Evolutionary conservation across 2,888 invertebrate species (phyloP), one percentile per base, ranked within the genome.

Genomic region (Achlya flavicornis): DNA sequence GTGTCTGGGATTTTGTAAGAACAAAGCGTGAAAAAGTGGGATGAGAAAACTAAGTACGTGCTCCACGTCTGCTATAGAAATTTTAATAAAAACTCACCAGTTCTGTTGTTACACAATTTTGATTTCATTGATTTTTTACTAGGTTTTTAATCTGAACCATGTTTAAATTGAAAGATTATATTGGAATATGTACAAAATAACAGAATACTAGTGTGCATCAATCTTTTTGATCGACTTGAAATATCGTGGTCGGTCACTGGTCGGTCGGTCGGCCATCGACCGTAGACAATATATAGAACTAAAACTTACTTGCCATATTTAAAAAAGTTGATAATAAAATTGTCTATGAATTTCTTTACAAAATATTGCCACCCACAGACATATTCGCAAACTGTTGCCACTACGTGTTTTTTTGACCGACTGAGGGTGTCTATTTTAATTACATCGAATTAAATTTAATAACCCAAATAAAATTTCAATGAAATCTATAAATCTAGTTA

Each of bases 31-130:
- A 89, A 85, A 84, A 87, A 86, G 85, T 87, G 83, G 86, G 84
- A 88, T 87, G 85, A 83, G 84, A 84, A 64, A 80, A 86, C 81
- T 81, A 85, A 87, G 84, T 86, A 89, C 86, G 85, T 87, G 83
- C 84, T 79, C 83, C 80, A 87, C 83, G 85, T 88, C 80, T 79
- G 73, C 78, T 76, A 19, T 41, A 46, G n/a, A 46, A 46, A 41
- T 41, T n/a, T 64, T 66, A 65, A 66, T 64, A 60, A 63, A 59
- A 70, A 75, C 88, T 84, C 74, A 89, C 90, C 89, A 84, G 72
- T 74, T 71, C 66, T 72, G 70, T 67, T 62, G 65, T 68, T 78
- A 76, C 62, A 68, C 67, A 67, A 63, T 73, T 76, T 65, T 68
- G 70, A 68, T 79, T 69, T 80, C 74, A 85, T 84, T 81, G 70